Percentiles rank a stretch among this genome's conserved stretches.
phyloP scores from a whole-genome alignment of 1,140 invertebrate genomes.

The Drosophila sp. region DNA sequence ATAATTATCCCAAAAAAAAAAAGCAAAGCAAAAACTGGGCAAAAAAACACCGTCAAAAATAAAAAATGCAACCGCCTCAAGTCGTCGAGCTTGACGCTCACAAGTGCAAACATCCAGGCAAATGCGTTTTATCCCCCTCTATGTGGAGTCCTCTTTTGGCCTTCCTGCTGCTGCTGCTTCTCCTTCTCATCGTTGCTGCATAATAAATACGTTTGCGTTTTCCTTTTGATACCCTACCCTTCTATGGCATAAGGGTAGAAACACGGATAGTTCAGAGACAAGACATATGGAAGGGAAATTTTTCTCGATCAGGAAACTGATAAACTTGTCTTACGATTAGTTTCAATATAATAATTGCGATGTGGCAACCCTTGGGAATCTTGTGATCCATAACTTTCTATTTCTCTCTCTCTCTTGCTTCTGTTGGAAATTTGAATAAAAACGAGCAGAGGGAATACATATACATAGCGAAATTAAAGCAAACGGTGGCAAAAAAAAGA shows the following conservation, averaged over 20 bases:
- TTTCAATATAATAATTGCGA: too few relatives aligned
- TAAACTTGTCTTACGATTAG: too few relatives aligned
- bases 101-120: constrained; percentile 18
- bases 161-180: too few relatives aligned
- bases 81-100: constrained; percentile 63
- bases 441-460: too few relatives aligned
- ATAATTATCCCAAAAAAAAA: constrained; percentile 55
- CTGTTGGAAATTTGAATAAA: not conserved
- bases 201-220: constrained; percentile 78
- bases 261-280: too few relatives aligned
- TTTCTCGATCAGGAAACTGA: too few relatives aligned
- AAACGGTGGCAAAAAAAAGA: too few relatives aligned
- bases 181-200: constrained; percentile 53
- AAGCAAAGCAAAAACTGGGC: constrained; percentile 15
- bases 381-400: not conserved
- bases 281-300: too few relatives aligned
- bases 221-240: constrained; percentile 25
- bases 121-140: constrained; percentile 6
- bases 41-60: constrained; percentile 34
- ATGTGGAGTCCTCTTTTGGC: constrained; percentile 27
- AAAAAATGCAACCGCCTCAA: constrained; percentile 53
- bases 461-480: too few relatives aligned
- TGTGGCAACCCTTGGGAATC: too few relatives aligned
- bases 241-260: too few relatives aligned
- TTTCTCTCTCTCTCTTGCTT: not conserved